Conservation (phyloP, 2,888 invertebrate genomes). For the Sylvicola fuscatus region DNA sequence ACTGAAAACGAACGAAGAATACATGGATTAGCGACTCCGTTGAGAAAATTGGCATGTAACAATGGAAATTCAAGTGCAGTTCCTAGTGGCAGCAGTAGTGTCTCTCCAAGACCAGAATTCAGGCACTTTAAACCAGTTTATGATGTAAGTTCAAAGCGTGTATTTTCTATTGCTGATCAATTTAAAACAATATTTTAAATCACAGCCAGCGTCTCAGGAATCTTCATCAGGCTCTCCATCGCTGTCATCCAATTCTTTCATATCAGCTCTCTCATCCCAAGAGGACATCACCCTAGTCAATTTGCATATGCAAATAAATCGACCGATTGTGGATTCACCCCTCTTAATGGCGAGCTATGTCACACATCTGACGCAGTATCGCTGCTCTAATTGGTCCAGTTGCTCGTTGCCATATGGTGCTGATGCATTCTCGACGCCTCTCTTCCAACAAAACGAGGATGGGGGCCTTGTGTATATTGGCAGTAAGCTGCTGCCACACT, state of each 20-base stretch:
- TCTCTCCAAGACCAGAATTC: conserved; percentile 28
- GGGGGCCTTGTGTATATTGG: conserved; percentile 54
- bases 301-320: conserved; percentile 81
- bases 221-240: conserved; percentile 62
- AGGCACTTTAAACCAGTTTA: conserved; percentile 24
- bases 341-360: conserved; percentile 87
- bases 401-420: conserved; percentile 49
- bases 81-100: conserved; percentile 16
- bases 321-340: conserved; percentile 83
- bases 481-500: conserved; percentile 48
- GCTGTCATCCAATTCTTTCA: conserved; percentile 66
- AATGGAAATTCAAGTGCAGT: no score
- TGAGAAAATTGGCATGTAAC: conserved; percentile 19
- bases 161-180: background rate
- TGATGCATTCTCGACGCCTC: conserved; percentile 57
- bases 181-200: background rate
- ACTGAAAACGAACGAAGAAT: conserved; percentile 27
- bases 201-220: conserved; percentile 25
- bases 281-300: conserved; percentile 84
- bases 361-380: conserved; percentile 71
- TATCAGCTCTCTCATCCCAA: conserved; percentile 80
- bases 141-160: conserved; percentile 28
- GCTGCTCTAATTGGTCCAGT: conserved; percentile 54
- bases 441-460: conserved; percentile 59
- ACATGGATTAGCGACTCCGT: conserved; percentile 27